phyloP scores from a whole-genome alignment of 1,140 invertebrate genomes.

The Drosophila oshimai region DNA sequence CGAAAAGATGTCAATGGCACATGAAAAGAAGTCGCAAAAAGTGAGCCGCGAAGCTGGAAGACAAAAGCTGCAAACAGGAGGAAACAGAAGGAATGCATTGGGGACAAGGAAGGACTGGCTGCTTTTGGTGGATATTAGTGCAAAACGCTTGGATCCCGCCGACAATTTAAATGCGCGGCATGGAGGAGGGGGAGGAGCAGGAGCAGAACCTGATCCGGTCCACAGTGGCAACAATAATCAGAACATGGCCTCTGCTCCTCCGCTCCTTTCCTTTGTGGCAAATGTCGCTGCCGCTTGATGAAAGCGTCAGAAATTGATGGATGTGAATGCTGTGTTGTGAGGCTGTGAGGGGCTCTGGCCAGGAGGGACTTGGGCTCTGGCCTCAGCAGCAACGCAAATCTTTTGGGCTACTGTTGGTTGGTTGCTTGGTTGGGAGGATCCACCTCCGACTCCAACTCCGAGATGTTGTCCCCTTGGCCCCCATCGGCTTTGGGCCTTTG shows the following conservation, averaged over 20 bases:
- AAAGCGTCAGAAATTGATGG: slow-evolving; percentile 83
- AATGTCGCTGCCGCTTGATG: slow-evolving; percentile 74
- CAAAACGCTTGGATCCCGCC: slow-evolving; percentile 80
- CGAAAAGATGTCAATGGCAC: slow-evolving; percentile 81
- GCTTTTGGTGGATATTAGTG: slow-evolving; percentile 79
- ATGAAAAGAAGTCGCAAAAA: slow-evolving; percentile 21
- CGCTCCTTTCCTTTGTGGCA: slow-evolving; percentile 57
- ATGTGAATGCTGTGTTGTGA: slow-evolving; percentile 68
- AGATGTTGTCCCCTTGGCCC: not conserved
- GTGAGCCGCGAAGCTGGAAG: slow-evolving; percentile 1
- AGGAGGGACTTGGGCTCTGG: slow-evolving; percentile 56
- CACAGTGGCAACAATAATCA: slow-evolving; percentile 77
- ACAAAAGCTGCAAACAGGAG: slow-evolving; percentile 14
- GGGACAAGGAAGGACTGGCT: slow-evolving; percentile 50
- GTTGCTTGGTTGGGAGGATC: too few species aligned
- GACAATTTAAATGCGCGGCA: slow-evolving; percentile 79
- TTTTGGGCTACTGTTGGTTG: slow-evolving; percentile 59
- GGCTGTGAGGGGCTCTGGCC: slow-evolving; percentile 11
- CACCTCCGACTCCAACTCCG: too few species aligned
- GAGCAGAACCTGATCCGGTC: slow-evolving; percentile 20
- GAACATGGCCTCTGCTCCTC: slow-evolving; percentile 52
- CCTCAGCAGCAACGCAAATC: slow-evolving; percentile 78
- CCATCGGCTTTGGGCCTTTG: slow-evolving; percentile 61
- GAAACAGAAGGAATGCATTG: slow-evolving; percentile 57
- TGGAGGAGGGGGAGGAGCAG: slow-evolving; percentile 1